These are phyloP conservation scores for Philereme vetulata DNA, from an alignment of 2,888 invertebrate genomes.

Conservation along the genomic window DNA sequence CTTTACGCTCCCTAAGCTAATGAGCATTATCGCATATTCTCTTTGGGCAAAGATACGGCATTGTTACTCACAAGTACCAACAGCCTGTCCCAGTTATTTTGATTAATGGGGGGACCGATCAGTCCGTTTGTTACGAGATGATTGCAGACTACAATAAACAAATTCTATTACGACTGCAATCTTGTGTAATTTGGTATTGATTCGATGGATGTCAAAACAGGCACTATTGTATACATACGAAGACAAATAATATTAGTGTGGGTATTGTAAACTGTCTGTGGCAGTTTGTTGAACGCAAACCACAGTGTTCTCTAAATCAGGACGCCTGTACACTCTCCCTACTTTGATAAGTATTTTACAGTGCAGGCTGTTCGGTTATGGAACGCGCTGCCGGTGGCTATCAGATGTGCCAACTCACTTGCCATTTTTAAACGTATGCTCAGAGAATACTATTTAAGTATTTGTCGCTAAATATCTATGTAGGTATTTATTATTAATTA, in stretches of 20 bases:
- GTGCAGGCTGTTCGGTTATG: no score
- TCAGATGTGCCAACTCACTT: no score
- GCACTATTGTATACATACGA: neutral
- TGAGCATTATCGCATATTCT: neutral
- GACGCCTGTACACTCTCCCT: no score
- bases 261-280: neutral
- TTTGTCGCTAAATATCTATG: no score
- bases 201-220: conserved; percentile 17
- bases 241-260: neutral
- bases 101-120: conserved; percentile 61
- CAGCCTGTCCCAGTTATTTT: conserved; percentile 58
- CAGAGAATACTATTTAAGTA: no score
- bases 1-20: no score
- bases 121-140: conserved; percentile 36
- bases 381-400: no score
- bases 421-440: no score
- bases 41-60: neutral
- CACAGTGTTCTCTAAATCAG: neutral
- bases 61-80: conserved; percentile 31
- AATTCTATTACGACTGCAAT: conserved; percentile 35
- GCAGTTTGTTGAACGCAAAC: neutral
- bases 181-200: conserved; percentile 24
- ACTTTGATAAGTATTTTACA: no score
- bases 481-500: no score
- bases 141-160: conserved; percentile 44